Evolutionary conservation across 2,888 invertebrate species (phyloP).

Genomic region (Barypeithes pellucidus): DNA sequence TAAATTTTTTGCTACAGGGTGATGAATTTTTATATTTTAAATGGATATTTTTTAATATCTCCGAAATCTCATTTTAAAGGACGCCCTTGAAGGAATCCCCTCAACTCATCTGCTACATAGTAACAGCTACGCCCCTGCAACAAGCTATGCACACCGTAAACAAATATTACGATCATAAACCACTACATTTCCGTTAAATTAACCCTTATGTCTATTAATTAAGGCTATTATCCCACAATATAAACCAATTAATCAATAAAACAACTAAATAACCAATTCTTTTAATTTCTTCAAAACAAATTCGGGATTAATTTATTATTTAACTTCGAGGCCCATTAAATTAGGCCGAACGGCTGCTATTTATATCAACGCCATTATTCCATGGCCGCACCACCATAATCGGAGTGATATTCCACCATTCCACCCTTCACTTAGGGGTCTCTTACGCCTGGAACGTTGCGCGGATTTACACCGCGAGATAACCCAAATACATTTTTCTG

Average conservation of each 20-base stretch:
- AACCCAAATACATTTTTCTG: not conserved
- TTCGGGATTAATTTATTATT: slow-evolving; percentile 44
- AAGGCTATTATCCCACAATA: slow-evolving; percentile 9
- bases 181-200: slow-evolving; percentile 7
- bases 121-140: not conserved
- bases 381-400: slow-evolving; percentile 46
- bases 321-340: slow-evolving; percentile 43
- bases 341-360: slow-evolving; percentile 45
- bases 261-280: slow-evolving; percentile 23
- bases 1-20: too few species aligned
- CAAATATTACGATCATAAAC: not conserved
- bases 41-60: too few species aligned
- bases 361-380: slow-evolving; percentile 47
- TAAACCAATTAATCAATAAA: slow-evolving; percentile 33
- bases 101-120: too few species aligned
- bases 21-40: too few species aligned
- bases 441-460: slow-evolving; percentile 26
- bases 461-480: slow-evolving; percentile 27
- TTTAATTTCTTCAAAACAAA: slow-evolving; percentile 41
- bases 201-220: slow-evolving; percentile 33
- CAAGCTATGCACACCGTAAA: not conserved
- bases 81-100: too few species aligned
- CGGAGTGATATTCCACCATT: slow-evolving; percentile 44
- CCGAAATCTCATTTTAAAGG: too few species aligned
- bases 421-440: slow-evolving; percentile 42